Percentiles rank a stretch among this genome's conserved stretches.
phyloP scores from a whole-genome alignment of 1,140 invertebrate species.

The Teleogryllus occipitalis region DNA sequence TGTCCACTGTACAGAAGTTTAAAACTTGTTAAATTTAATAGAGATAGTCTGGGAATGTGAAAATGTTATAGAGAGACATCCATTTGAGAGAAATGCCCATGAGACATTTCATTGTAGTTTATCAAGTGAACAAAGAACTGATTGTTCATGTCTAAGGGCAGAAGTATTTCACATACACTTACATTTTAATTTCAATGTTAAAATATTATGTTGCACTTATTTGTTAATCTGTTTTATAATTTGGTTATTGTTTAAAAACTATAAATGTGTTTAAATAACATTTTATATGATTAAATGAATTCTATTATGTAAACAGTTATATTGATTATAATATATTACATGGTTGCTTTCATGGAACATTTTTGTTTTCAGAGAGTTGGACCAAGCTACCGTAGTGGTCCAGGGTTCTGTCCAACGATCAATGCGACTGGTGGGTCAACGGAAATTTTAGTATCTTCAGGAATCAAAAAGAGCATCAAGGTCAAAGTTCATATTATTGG shows the following conservation, averaged over 20 bases:
- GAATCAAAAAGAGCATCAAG: constrained; percentile 77
- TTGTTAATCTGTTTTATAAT: neutral
- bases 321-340: neutral
- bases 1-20: no score
- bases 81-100: no score
- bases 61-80: no score
- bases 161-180: no score
- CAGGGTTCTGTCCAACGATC: constrained; percentile 86
- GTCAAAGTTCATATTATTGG: constrained; percentile 92
- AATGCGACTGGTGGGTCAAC: constrained; percentile 81
- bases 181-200: no score
- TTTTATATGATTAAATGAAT: neutral
- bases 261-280: no score
- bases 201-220: no score
- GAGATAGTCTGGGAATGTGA: no score
- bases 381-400: constrained; percentile 85
- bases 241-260: neutral
- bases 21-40: no score
- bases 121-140: no score
- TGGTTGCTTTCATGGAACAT: neutral
- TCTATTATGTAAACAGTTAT: neutral
- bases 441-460: constrained; percentile 85
- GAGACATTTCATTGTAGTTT: no score
- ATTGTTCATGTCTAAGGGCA: no score
- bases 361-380: constrained; percentile 64